Percentiles rank a stretch among this genome's conserved stretches.
These are phyloP conservation scores for Temnopleurus reevesii DNA, from an alignment of 53 echinoderm and acorn worm genomes.

Conservation along the genomic window DNA sequence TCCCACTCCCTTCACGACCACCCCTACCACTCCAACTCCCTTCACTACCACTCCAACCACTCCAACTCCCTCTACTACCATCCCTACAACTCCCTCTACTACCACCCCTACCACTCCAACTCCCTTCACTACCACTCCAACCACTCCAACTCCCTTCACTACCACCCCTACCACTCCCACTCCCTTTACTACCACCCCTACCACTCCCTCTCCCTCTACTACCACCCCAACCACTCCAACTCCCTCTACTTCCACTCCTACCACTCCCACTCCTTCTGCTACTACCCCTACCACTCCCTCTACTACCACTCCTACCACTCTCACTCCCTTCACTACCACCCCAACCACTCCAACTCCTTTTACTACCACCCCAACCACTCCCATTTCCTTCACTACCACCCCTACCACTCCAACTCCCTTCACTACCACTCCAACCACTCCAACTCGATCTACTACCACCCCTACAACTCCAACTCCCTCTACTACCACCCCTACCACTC, in stretches of 20 bases:
- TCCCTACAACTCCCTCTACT: background rate
- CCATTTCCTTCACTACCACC: background rate
- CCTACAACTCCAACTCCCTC: no score
- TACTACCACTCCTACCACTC: background rate
- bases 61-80: background rate
- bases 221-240: background rate
- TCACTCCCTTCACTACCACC: background rate
- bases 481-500: background rate
- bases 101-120: background rate
- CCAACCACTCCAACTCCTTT: background rate
- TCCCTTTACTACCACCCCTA: background rate
- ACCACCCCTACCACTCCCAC: background rate
- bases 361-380: background rate
- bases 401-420: background rate
- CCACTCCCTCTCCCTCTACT: background rate
- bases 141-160: background rate
- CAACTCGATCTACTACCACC: no score
- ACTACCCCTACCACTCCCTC: background rate
- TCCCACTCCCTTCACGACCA: background rate
- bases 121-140: background rate
- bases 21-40: background rate
- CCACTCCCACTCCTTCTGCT: background rate
- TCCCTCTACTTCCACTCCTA: background rate
- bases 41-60: background rate
- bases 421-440: background rate